Conservation (phyloP, 2,113 vertebrate species). For the Phyllostomus hastatus region DNA sequence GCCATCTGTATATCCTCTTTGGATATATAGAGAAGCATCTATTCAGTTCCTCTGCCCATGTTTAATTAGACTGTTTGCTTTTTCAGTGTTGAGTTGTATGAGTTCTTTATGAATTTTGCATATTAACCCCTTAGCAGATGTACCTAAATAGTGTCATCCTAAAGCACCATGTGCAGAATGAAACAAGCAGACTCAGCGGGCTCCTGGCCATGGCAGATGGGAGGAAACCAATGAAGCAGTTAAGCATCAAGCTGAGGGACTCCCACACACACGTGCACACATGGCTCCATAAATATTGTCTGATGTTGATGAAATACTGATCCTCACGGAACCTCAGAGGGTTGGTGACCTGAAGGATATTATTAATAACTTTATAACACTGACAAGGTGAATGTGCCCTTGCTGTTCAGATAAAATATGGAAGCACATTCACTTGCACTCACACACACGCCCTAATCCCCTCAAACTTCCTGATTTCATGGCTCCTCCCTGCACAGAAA, state of each 20-base stretch:
- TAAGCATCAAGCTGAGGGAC: neutral
- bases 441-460: neutral
- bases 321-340: neutral
- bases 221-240: neutral
- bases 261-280: neutral
- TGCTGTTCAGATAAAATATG: neutral
- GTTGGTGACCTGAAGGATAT: neutral
- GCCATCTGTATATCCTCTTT: neutral
- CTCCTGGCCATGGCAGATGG: neutral
- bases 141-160: neutral
- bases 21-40: neutral
- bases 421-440: neutral
- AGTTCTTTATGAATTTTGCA: neutral
- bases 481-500: neutral
- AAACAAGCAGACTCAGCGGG: neutral
- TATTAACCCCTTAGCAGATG: neutral
- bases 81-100: neutral
- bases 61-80: neutral
- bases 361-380: slow-evolving; percentile 23
- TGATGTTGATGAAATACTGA: neutral
- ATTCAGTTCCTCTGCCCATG: neutral
- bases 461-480: neutral
- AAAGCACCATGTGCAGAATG: neutral
- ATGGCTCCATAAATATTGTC: neutral
- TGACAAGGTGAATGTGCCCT: neutral